Evolutionary conservation across 2,797 vertebrate species (phyloP), one percentile per base, ranked within the genome.

Genomic region (Fundulus diaphanus): DNA sequence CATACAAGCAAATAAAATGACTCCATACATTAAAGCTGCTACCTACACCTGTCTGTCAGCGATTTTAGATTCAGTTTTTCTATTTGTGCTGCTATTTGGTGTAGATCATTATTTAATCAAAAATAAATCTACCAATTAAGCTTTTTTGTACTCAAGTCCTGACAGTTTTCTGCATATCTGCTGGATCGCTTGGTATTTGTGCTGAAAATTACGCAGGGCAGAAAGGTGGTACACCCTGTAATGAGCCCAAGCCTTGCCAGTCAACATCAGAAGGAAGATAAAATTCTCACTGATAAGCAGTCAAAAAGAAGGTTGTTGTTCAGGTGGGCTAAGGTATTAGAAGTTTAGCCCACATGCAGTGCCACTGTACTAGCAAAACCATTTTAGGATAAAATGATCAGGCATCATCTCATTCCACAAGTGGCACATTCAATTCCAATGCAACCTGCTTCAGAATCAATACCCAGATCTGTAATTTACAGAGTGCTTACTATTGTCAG

Each of bases 91-190:
- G 3, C 20, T 18, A 24, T 22, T 22, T 35, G 33, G 35, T 22
- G 33, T 33, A 63, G 37, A 63, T 37, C 59, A 13, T 63, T 63
- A 63, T 37, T 63, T 63, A 63, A 63, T 63, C 59, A 63, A 37
- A 20, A 63, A 22, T 11, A 63, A 63, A 63, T 35, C 16, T 61
- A 35, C 57, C 33, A 61, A 35, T 61, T 7, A 61, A 61, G 57
- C 31, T 61, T 20, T 31, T 61, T 18, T 20, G 57, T 18, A 29
- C 56, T 59, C 16, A 33, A 59, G 31, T 61, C 31, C 57, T 35
- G 57, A 61, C 33, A 61, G 57, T 61, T 61, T 33, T 8, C 57
- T 61, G 31, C 18, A 35, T 3, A 35, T 31, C 31, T 61, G 57
- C 57, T 61, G 57, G 31, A 35, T 61, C 7, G 18, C 31, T 35